phyloP scores from a whole-genome alignment of 2,888 invertebrate genomes.

The Agrochola lota region DNA sequence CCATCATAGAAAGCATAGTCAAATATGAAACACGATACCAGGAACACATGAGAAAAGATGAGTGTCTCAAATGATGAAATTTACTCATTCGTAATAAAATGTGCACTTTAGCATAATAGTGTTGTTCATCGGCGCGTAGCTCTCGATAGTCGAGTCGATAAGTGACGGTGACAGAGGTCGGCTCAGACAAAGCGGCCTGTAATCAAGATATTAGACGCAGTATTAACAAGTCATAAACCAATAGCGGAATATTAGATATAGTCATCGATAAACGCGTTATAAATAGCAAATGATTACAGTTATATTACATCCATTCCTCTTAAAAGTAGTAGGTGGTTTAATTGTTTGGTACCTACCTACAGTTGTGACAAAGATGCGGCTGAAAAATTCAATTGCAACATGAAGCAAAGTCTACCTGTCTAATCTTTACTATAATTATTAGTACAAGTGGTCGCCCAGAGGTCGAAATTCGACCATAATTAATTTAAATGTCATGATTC shows the following conservation, averaged over 20 bases:
- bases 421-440: too few relatives aligned
- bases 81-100: conserved; percentile 69
- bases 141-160: conserved; percentile 78
- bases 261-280: neutral
- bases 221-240: conserved; percentile 55
- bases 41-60: conserved; percentile 40
- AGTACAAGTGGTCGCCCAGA: too few relatives aligned
- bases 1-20: conserved; percentile 45
- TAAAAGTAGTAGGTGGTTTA: neutral
- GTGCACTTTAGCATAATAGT: conserved; percentile 73
- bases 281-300: too few relatives aligned
- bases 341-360: too few relatives aligned
- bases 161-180: conserved; percentile 84
- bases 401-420: too few relatives aligned
- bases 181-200: conserved; percentile 78
- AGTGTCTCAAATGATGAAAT: conserved; percentile 62
- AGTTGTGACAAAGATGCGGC: too few relatives aligned
- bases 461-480: too few relatives aligned
- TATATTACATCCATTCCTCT: neutral
- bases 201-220: conserved; percentile 81
- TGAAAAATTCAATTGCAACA: too few relatives aligned
- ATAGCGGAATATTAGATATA: conserved; percentile 43
- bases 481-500: too few relatives aligned
- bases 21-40: conserved; percentile 60
- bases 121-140: conserved; percentile 74